Conservation (phyloP, 2,797 vertebrate species). For the Leptoclinus maculatus region DNA sequence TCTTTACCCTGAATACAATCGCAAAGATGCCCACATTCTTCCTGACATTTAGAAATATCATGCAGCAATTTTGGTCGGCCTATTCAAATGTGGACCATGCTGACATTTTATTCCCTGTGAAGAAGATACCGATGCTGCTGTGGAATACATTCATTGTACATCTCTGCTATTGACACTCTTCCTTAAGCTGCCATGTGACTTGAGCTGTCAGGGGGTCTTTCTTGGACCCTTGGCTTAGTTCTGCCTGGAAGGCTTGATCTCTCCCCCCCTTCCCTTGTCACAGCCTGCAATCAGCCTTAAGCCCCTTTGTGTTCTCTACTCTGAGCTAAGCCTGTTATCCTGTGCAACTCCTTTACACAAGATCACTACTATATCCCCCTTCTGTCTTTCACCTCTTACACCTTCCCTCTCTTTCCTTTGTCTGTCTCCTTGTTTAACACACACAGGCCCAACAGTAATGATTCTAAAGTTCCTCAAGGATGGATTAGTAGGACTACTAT, state of each 20-base stretch:
- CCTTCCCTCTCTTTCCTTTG: slow-evolving; percentile 23
- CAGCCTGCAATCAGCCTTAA: slow-evolving; percentile 75
- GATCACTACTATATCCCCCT: slow-evolving; percentile 56
- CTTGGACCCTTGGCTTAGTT: slow-evolving; percentile 69
- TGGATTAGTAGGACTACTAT: slow-evolving; percentile 41
- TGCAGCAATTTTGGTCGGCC: slow-evolving; percentile 56
- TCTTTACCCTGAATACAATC: slow-evolving; percentile 57
- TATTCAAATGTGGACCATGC: slow-evolving; percentile 63
- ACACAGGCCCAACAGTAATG: slow-evolving; percentile 30
- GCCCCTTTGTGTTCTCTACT: slow-evolving; percentile 77
- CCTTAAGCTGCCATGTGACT: slow-evolving; percentile 60
- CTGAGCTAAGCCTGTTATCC: slow-evolving; percentile 78
- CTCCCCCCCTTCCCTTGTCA: slow-evolving; percentile 73
- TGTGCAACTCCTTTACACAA: slow-evolving; percentile 69
- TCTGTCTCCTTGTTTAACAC: slow-evolving; percentile 43
- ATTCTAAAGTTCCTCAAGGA: slow-evolving; percentile 41
- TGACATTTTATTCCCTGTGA: slow-evolving; percentile 68
- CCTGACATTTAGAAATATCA: slow-evolving; percentile 75
- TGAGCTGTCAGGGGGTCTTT: slow-evolving; percentile 57
- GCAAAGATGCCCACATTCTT: slow-evolving; percentile 58
- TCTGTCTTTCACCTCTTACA: slow-evolving; percentile 54
- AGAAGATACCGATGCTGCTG: slow-evolving; percentile 16
- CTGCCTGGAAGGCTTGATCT: slow-evolving; percentile 74
- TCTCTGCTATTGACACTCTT: slow-evolving; percentile 65
- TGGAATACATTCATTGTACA: slow-evolving; percentile 53